These are phyloP conservation scores for Acleris holmiana DNA, from an alignment of 2,888 invertebrate species.

Conservation along the genomic window DNA sequence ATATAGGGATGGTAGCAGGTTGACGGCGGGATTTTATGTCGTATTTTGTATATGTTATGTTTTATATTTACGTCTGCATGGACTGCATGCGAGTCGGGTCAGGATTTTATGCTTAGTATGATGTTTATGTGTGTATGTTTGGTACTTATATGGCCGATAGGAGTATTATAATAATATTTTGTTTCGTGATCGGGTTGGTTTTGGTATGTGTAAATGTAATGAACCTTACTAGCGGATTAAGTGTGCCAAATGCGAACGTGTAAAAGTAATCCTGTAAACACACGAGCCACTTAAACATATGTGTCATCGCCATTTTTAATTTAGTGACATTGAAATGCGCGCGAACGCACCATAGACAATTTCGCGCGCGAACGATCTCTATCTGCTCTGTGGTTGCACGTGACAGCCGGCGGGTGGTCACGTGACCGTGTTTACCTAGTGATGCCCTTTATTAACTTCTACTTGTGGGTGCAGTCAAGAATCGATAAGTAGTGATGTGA, in stretches of 20 bases:
- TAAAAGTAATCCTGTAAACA: neutral
- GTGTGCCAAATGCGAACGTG: too few species aligned
- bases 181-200: too few species aligned
- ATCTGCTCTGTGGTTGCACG: slow-evolving; percentile 66
- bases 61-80: too few species aligned
- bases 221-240: too few species aligned
- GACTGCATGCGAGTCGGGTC: too few species aligned
- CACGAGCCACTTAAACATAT: slow-evolving; percentile 9
- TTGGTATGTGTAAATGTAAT: too few species aligned
- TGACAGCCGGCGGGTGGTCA: slow-evolving; percentile 65
- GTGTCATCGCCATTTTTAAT: slow-evolving; percentile 35
- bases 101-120: too few species aligned
- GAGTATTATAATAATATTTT: too few species aligned
- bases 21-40: slow-evolving; percentile 3
- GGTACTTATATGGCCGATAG: too few species aligned
- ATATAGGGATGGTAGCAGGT: slow-evolving; percentile 35
- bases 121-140: too few species aligned
- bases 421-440: slow-evolving; percentile 73
- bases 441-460: slow-evolving; percentile 72
- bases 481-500: slow-evolving; percentile 26
- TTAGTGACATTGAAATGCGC: slow-evolving; percentile 57
- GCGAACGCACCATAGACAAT: slow-evolving; percentile 65
- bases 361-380: slow-evolving; percentile 72
- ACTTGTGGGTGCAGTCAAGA: slow-evolving; percentile 43
- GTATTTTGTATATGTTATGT: neutral